Base-by-base conservation (phyloP, 2,888 invertebrate genomes). In the Scelioninae gen. 1 region DNA sequence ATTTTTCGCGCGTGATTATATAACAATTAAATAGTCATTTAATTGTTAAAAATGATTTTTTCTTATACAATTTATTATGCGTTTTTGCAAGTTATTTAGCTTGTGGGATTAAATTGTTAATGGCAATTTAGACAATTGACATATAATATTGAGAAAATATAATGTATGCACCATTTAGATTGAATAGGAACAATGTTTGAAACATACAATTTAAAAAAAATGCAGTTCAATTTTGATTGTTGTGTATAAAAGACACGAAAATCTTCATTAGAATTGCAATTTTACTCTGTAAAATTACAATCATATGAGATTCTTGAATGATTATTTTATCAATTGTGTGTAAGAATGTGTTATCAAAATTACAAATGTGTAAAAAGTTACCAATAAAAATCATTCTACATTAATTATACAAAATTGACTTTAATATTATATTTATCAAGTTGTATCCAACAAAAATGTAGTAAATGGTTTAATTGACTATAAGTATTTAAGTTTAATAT, bases 101-200 rank as follows among this genome's bases (percentile, higher is more conserved):
- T 53, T 40, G 43, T 10, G n/a, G 43, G 31, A 55, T 15, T 34
- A 51, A 55, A 43, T 9, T 31, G 66, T 55, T 51, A 7, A 15
- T 43, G 13, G 11, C 11, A 13, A 43, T 55, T 55, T 43, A 23
- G 40, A 23, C 7, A 43, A 40, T 55, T 15, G 15, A 31, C 11
- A 2, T n/a, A 11, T 31, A 55, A 31, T 55, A 7, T 16, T 34
- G 16, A 31, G 40, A 32, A 51, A 71, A 49, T 23, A 49, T 58
- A 23, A 15, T 62, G 16, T 40, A 51, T 62, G 71, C 71, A 72
- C 71, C 53, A 72, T 62, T 51, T 31, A 51, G 16, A 62, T 49
- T 31, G 10, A 62, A 31, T 72, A 72, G 71, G 71, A 72, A 72
- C 71, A 62, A 40, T 51, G 11, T 11, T 23, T 51, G 29, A 47